Percentiles rank a stretch among this genome's conserved stretches.
phyloP scores from a whole-genome alignment of 2,888 invertebrate genomes.

The Ochropleura plecta region DNA sequence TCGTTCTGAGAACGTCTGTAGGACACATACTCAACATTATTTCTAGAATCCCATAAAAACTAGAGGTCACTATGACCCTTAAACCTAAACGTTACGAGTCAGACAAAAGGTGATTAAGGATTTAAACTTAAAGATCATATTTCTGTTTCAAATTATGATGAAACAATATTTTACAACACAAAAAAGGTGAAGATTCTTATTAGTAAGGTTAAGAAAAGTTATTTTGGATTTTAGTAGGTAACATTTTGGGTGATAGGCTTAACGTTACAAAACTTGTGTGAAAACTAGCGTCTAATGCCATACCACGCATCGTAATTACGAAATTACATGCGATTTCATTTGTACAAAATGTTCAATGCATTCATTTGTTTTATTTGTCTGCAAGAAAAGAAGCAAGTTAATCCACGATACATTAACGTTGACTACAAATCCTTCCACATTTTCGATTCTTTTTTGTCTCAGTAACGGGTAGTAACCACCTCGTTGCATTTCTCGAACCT shows the following conservation, averaged over 20 bases:
- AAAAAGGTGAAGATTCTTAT: neutral
- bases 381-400: constrained; percentile 12
- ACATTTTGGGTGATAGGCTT: neutral
- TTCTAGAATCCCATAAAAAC: constrained; percentile 70
- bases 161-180: neutral
- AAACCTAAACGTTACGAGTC: constrained; percentile 49
- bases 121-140: constrained; percentile 14
- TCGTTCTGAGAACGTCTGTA: constrained; percentile 73
- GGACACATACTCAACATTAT: constrained; percentile 69
- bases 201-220: neutral
- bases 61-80: constrained; percentile 64
- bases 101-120: constrained; percentile 34
- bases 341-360: neutral
- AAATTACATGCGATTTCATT: neutral
- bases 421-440: constrained; percentile 30
- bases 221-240: neutral
- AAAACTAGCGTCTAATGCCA: neutral
- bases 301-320: neutral
- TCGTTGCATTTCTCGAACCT: constrained; percentile 54
- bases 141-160: neutral
- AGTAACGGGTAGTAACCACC: constrained; percentile 50
- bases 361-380: neutral
- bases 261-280: neutral
- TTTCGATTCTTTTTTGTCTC: constrained; percentile 35
- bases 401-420: constrained; percentile 7